Conservation (phyloP, 2,888 invertebrate species). For the Bhutanitis thaidina region DNA sequence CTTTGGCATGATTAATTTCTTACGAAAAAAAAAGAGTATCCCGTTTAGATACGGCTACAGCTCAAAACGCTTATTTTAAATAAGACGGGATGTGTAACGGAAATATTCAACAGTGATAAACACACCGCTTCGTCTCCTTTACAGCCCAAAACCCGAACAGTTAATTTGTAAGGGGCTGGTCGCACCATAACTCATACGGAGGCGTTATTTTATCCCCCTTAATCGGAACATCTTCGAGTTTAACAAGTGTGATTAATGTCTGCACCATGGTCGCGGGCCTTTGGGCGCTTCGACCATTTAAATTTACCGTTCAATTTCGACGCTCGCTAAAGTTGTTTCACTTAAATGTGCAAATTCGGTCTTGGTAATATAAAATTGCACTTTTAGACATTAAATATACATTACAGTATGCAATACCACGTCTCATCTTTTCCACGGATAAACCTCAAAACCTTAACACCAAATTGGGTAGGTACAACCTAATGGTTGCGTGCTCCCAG, state of each 20-base stretch:
- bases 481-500: too few relatives aligned
- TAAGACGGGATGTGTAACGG: not conserved
- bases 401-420: too few relatives aligned
- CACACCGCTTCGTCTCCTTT: conserved; percentile 29
- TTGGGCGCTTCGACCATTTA: conserved; percentile 44
- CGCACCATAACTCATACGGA: conserved; percentile 48
- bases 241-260: conserved; percentile 71
- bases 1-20: too few relatives aligned
- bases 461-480: too few relatives aligned
- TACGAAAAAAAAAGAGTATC: too few relatives aligned
- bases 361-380: too few relatives aligned
- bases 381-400: too few relatives aligned
- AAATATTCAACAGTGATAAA: not conserved
- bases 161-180: conserved; percentile 51
- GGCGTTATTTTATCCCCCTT: conserved; percentile 61
- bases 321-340: conserved; percentile 21
- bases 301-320: conserved; percentile 53
- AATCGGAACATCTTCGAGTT: conserved; percentile 61
- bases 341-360: not conserved
- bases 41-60: too few relatives aligned
- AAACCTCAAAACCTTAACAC: too few relatives aligned
- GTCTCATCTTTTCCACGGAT: too few relatives aligned
- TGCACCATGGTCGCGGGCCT: conserved; percentile 47
- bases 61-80: not conserved
- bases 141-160: conserved; percentile 49